phyloP scores from a whole-genome alignment of 1,140 invertebrate species.

The Solen grandis region DNA sequence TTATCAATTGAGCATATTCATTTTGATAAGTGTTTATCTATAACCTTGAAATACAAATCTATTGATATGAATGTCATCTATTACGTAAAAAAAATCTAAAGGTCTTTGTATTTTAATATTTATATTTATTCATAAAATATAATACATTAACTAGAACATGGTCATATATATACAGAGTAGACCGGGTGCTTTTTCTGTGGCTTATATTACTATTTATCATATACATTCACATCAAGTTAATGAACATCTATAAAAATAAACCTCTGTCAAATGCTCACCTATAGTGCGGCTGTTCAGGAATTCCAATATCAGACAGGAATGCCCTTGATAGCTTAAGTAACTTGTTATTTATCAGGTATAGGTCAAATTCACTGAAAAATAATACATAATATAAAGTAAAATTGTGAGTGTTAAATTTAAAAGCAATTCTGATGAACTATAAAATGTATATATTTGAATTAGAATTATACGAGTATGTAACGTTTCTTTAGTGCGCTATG shows the following conservation, averaged over 20 bases:
- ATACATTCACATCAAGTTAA: background rate
- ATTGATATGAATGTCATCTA: too few species aligned
- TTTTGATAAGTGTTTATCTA: too few species aligned
- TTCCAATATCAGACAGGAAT: slow-evolving; percentile 66
- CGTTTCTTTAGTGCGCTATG: background rate
- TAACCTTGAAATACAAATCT: too few species aligned
- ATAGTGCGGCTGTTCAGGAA: slow-evolving; percentile 70
- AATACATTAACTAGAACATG: background rate
- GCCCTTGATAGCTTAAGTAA: slow-evolving; percentile 68
- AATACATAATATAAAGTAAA: background rate
- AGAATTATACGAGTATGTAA: too few species aligned
- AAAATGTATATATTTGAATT: background rate
- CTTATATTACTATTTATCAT: background rate
- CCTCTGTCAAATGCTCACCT: slow-evolving; percentile 58
- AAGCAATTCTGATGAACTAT: background rate
- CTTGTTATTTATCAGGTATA: slow-evolving; percentile 71
- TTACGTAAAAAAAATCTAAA: too few species aligned
- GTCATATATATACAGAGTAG: background rate
- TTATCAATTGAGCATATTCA: too few species aligned
- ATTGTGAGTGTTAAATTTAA: background rate
- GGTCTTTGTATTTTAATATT: background rate
- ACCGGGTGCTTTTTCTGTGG: background rate
- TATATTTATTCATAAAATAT: background rate
- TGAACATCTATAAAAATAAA: background rate
- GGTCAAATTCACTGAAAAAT: slow-evolving; percentile 72